These are phyloP conservation scores for Hepsetus odoe DNA, from an alignment of 2,113 vertebrate species.

Conservation along the genomic window DNA sequence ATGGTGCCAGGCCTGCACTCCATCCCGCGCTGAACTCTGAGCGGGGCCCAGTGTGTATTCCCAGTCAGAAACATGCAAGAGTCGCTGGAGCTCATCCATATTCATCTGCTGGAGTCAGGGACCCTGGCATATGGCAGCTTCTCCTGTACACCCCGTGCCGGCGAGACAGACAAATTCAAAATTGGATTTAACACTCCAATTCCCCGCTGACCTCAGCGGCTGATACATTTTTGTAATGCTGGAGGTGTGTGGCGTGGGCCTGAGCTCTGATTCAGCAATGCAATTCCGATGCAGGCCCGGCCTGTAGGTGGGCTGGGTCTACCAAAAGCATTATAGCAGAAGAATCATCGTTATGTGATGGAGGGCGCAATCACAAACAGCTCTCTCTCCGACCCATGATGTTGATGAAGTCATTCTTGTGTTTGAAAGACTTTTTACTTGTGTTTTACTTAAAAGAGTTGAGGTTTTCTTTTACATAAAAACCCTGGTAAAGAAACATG, in stretches of 20 bases:
- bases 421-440: no score
- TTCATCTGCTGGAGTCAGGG: constrained; percentile 74
- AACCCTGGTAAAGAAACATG: no score
- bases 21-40: constrained; percentile 16
- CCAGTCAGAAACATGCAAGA: constrained; percentile 47
- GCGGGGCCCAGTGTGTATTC: constrained; percentile 40
- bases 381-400: not conserved
- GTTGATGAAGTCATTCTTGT: not conserved
- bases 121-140: constrained; percentile 77
- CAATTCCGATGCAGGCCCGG: not conserved
- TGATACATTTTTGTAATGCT: constrained; percentile 76
- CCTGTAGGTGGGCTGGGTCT: constrained; percentile 1
- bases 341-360: not conserved
- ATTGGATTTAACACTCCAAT: constrained; percentile 80
- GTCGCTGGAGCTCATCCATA: constrained; percentile 75
- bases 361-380: not conserved
- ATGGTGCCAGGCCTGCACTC: not conserved
- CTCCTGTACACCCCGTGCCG: constrained; percentile 63
- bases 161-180: constrained; percentile 73
- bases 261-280: constrained; percentile 25
- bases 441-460: no score
- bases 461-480: no score
- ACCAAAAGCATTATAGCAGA: not conserved
- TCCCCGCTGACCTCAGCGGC: constrained; percentile 74
- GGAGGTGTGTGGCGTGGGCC: constrained; percentile 55